Base-by-base conservation (phyloP, 2,113 vertebrate species). In the Pygoscelis adeliae region DNA sequence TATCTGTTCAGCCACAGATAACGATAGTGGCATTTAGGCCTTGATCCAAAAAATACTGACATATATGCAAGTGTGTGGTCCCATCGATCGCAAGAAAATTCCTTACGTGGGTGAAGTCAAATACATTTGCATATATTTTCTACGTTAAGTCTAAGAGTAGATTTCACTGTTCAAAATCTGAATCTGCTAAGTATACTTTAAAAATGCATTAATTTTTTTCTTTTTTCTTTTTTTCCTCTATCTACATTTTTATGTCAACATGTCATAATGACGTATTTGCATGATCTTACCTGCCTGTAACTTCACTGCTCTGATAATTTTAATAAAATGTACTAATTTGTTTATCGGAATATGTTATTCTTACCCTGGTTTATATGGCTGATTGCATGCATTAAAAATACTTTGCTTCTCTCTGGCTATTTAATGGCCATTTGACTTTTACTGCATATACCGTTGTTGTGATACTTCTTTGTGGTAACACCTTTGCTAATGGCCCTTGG, bases 401-500 rank as follows among this genome's bases (percentile, higher is more conserved):
- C 36, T 49, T 71, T 32, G 42, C 30, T 90, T 78, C 56, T 87
- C 17, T 71, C 74, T 91, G 95, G 74, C 70, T 81, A 29, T 50
- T 38, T 93, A 55, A 67, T 55, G 73, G 77, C 89, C 53, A 20
- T 81, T 90, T 93, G 79, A 73, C 53, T 79, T 83, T 80, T 84
- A 27, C 62, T 93, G 80, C 38, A 40, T 86, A 13, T 79, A 14
- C 69, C 61, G 23, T 69, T 69, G 65, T 61, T 69, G 56, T 86
- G 76, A 47, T 49, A 29, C 65, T 93, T 93, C 72, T 86, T 89
- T 83, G 38, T 91, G 96, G 70, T 95, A 94, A 97, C 83, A 29
- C 78, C 69, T 97, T 94, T 96, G 71, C 97, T 95, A 65, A 93
- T 81, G 87, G 86, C 93, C 71, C 59, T 89, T 97, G 94, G 92